Evolutionary conservation across 2,888 invertebrate species (phyloP), one percentile per base, ranked within the genome.

Genomic region (Raillietiella orientalis): DNA sequence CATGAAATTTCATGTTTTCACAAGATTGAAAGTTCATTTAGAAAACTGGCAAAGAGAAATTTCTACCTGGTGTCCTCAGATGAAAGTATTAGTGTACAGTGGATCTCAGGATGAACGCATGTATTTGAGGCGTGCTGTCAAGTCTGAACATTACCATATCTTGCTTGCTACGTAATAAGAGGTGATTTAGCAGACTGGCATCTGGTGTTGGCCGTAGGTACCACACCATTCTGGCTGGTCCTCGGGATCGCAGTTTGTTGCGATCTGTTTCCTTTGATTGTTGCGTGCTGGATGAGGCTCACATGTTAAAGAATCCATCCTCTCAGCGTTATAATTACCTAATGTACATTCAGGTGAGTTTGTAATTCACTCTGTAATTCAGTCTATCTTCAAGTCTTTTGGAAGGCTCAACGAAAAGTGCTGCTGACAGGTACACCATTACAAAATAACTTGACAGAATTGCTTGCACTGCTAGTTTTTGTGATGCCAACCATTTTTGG

Each of bases 271-370:
- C 62, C 23, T 62, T 87, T 45, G 67, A 82, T 42, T 90, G 87
- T 42, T 77, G 84, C 1, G 56, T 93, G 13, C 87, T 87, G 42
- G 93, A 93, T 44, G 93, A 93, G 42, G 87, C 84, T 2, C 90
- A 93, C 43, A 84, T 90, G 82, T 52, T 93, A 17, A 93, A 93
- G 46, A 93, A 90, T 42, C 90, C 90, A 82, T 62, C 70, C 28
- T 79, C 87, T 1, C 65, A 67, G 38, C 56, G 90, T 36, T 90
- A 77, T 40, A 66, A 74, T 37, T 69, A 74, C 44, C 53, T 90
- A 28, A 66, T 79, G 39, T 63, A 66, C 38, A 72, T 87, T 27
- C 72, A 65, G 45, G 69, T 67, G 15, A 13, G 13, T 23, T 8
- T 14, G 6, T 14, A 14, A 6, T 14, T 24, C 15, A 5, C 6